Percentiles rank a stretch among this genome's conserved stretches.
Conservation (phyloP, 2,888 invertebrate genomes). For the Oligia strigilis region DNA sequence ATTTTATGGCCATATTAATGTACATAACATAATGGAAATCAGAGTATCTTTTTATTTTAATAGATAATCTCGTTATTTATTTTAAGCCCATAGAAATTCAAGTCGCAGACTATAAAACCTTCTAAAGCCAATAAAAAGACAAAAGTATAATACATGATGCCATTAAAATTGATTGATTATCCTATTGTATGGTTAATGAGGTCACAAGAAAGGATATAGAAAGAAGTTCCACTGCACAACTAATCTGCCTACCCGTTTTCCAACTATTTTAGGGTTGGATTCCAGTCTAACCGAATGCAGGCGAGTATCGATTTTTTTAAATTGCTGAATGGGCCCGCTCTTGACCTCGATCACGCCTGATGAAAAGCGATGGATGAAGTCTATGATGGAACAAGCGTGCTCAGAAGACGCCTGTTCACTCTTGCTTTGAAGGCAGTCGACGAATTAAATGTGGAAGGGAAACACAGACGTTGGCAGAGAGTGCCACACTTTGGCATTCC, state of each 20-base stretch:
- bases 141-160: constrained; percentile 56
- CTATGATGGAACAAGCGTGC: background rate
- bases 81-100: constrained; percentile 30
- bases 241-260: background rate
- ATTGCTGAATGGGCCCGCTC: too few species aligned
- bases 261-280: background rate
- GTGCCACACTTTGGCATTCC: too few species aligned
- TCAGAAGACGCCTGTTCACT: too few species aligned
- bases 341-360: too few species aligned
- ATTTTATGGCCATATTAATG: background rate
- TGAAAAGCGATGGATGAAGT: background rate
- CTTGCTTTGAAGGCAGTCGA: too few species aligned
- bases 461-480: too few species aligned
- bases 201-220: background rate
- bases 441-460: too few species aligned
- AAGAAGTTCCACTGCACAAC: constrained; percentile 6
- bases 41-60: constrained; percentile 20
- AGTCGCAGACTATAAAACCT: constrained; percentile 48
- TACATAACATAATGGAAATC: constrained; percentile 3
- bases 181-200: constrained; percentile 61
- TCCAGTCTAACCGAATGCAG: background rate
- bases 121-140: constrained; percentile 62
- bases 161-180: constrained; percentile 69
- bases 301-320: background rate
- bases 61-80: constrained; percentile 45